Conservation (phyloP, 2,797 vertebrate genomes). For the Lycodopsis pacificus region DNA sequence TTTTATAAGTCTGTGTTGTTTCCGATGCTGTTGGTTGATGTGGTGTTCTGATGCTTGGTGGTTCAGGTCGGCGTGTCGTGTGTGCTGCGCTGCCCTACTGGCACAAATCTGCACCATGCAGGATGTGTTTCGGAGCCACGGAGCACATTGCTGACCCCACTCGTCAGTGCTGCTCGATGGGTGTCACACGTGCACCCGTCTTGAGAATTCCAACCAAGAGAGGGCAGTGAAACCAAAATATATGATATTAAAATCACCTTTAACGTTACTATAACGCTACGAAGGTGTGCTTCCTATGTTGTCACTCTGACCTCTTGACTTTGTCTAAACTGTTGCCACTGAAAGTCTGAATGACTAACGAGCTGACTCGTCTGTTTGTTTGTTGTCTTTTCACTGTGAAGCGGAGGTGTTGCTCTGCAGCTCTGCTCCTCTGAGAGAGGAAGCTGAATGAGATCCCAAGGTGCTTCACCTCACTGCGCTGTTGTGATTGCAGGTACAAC, state of each 20-base stretch:
- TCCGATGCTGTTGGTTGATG: not conserved
- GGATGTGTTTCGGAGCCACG: not conserved
- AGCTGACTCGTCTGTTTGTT: conserved; percentile 5
- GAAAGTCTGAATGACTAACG: conserved; percentile 52
- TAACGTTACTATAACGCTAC: not conserved
- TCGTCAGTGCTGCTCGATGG: too few species aligned
- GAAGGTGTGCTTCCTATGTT: not conserved
- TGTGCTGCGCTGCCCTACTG: too few species aligned
- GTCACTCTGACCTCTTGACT: conserved; percentile 19
- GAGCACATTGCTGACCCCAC: not conserved
- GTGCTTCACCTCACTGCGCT: conserved; percentile 23
- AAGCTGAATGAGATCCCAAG: conserved; percentile 43
- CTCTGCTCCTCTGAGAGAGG: conserved; percentile 49
- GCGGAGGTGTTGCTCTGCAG: conserved; percentile 11
- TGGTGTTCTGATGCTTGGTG: too few species aligned
- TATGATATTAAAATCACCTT: not conserved
- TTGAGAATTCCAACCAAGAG: not conserved
- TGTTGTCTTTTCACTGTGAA: not conserved
- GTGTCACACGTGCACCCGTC: not conserved
- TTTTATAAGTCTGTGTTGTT: not conserved
- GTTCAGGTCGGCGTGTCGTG: too few species aligned
- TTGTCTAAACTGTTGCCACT: conserved; percentile 37
- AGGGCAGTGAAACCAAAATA: not conserved
- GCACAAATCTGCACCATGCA: too few species aligned
- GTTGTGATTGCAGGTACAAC: conserved; percentile 24